Percentiles rank a stretch among this genome's conserved stretches.
Evolutionary conservation across 2,797 vertebrate genomes (phyloP).

Genomic region (Microcaecilia unicolor): DNA sequence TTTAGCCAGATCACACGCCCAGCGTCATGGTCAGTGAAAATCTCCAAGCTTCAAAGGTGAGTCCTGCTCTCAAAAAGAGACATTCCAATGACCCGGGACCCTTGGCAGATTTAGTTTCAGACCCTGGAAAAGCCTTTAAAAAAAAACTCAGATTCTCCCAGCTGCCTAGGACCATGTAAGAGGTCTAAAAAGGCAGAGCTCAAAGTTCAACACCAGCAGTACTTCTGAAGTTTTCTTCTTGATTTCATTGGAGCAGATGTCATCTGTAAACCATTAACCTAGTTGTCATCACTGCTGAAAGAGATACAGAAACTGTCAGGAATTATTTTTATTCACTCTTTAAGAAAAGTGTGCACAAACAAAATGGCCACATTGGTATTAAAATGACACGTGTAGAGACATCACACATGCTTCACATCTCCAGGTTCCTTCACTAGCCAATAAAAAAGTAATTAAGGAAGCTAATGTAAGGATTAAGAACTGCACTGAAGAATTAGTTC

Average conservation of each 20-base stretch:
- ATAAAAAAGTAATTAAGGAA: no score
- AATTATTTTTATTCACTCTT: conserved; percentile 33
- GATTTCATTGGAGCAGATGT: conserved; percentile 68
- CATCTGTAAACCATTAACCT: conserved; percentile 80
- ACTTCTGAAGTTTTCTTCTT: conserved; percentile 46
- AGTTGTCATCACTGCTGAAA: conserved; percentile 64
- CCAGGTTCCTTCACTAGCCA: conserved; percentile 18
- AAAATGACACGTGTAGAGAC: conserved; percentile 43
- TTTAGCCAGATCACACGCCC: conserved; percentile 59
- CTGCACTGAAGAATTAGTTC: no score
- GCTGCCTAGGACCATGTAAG: conserved; percentile 36
- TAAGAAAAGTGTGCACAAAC: conserved; percentile 48
- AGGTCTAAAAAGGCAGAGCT: conserved; percentile 41
- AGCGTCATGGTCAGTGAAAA: conserved; percentile 75
- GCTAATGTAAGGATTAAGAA: no score
- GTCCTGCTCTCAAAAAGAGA: conserved; percentile 74
- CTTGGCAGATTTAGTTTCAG: conserved; percentile 77
- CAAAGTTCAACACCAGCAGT: conserved; percentile 41
- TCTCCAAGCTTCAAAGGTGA: conserved; percentile 65
- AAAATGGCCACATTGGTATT: conserved; percentile 47
- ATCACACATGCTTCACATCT: conserved; percentile 26
- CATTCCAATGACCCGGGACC: conserved; percentile 72
- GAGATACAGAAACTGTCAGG: conserved; percentile 41
- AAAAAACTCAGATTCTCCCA: conserved; percentile 37
- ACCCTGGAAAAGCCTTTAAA: conserved; percentile 61